Base-by-base conservation (phyloP, 2,888 invertebrate species). In the Parnassius orleans region DNA sequence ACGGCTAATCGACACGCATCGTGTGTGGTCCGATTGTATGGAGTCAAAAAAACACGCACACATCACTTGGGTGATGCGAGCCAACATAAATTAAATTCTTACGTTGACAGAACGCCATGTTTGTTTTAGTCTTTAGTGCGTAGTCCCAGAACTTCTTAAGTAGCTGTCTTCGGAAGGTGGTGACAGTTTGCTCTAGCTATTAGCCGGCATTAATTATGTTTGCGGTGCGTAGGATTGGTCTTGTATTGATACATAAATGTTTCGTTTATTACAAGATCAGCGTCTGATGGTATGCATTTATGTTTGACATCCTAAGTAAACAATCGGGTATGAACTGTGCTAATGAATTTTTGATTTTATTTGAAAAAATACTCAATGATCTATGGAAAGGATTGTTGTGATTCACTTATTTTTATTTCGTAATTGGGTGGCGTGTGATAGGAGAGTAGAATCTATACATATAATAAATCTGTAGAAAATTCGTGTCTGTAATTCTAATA, bases 51-150 rank as follows among this genome's bases (percentile, higher is more conserved):
- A 63, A 55, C 64, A 65, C 60, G 57, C 44, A 61, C 3, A 54
- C 61, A 56, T 55, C n/a, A 52, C 61, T 41, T 24, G 48, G 60
- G 44, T 57, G 57, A 53, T 53, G 46, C 47, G 15, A 58, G 67
- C 65, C 79, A 81, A 86, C 83, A 82, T 77, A 79, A 81, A 84
- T 86, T 83, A 81, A 78, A 80, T 80, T 80, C 76, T 53, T 48
- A 59, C 67, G 57, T 69, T 66, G 68, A 69, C 62, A 57, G 66
- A 64, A 58, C 60, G 65, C 68, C 68, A 69, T 80, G 76, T 81
- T 82, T 79, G 75, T 71, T 71, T 72, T 75, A 76, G 71, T 72
- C 71, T 76, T 79, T 77, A 75, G 77, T 71, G 69, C 69, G 67
- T 60, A 70, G 65, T 68, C 72, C 69, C 69, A 64, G 72, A 76